Evolutionary conservation across 2,888 invertebrate species (phyloP).

Genomic region (Caenorhabditis virilis): DNA sequence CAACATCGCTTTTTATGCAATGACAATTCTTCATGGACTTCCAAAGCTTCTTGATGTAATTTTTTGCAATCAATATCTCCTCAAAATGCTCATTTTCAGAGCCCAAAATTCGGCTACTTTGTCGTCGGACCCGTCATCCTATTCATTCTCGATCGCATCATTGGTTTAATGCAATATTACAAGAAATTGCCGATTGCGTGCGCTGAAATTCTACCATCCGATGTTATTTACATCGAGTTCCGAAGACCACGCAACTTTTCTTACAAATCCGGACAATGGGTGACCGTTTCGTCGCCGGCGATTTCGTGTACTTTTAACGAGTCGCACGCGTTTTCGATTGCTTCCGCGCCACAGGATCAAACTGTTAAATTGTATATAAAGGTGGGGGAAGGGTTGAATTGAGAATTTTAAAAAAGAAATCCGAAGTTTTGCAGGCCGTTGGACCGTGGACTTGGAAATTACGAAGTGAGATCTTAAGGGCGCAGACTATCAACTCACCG

Average conservation of each 20-base stretch:
- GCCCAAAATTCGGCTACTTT: slow-evolving; percentile 88
- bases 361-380: slow-evolving; percentile 93
- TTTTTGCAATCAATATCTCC: not conserved
- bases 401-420: slow-evolving; percentile 76
- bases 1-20: slow-evolving; percentile 82
- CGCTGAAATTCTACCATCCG: slow-evolving; percentile 87
- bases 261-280: slow-evolving; percentile 75
- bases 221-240: slow-evolving; percentile 79
- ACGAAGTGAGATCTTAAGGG: slow-evolving; percentile 74
- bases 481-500: slow-evolving; percentile 47
- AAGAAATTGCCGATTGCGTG: slow-evolving; percentile 83
- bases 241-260: slow-evolving; percentile 92
- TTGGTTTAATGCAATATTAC: slow-evolving; percentile 66
- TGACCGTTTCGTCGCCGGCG: slow-evolving; percentile 86
- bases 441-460: slow-evolving; percentile 95
- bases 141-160: slow-evolving; percentile 88
- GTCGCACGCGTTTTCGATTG: slow-evolving; percentile 92
- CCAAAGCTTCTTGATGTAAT: slow-evolving; percentile 85
- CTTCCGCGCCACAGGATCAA: slow-evolving; percentile 93
- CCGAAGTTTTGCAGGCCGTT: slow-evolving; percentile 49
- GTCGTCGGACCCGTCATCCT: slow-evolving; percentile 88
- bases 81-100: slow-evolving; percentile 56
- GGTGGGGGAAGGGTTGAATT: slow-evolving; percentile 83
- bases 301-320: slow-evolving; percentile 84
- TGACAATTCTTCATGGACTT: slow-evolving; percentile 86